Base-by-base conservation (phyloP, 2,797 vertebrate genomes). In the Megaceryle alcyon region DNA sequence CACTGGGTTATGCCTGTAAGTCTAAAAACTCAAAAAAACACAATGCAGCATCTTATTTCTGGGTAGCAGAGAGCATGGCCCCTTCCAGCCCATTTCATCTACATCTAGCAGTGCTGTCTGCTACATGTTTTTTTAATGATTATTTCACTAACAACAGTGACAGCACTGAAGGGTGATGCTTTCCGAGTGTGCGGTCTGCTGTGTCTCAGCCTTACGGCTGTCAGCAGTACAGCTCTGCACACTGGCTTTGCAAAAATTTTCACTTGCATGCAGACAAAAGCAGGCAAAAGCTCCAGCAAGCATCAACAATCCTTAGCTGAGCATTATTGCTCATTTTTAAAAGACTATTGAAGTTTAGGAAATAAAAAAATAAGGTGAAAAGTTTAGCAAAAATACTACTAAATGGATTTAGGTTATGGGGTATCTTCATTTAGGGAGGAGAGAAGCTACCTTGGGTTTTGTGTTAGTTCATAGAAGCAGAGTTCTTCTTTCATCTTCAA, bases 1-100 rank as follows among this genome's bases (percentile, higher is more conserved):
- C 68, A 9, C 37, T 41, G 72, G 28, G 25, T 21, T 18, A 5
- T 6, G 15, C 1, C 0, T 71, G 13, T 7, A 14, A 35, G 18
- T 35, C 59, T 65, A 2, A 61, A 79, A 83, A 44, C 39, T 19
- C 11, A 66, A 87, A 56, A 56, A 56, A 76, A 46, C 72, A 44
- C 46, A 9, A 4, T 10, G 11, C 14, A 10, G 31, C 54, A 23
- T 56, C 0, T 15, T 15, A 71, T 64, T 88, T 64, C 53, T 86
- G 35, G 43, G 13, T 51, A 44, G 25, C 31, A n/a, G 1, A 28
- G 76, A 65, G 37, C 17, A 6, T 7, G 14, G 31, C 20, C 31
- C 25, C 16, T 70, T 79, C 71, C 44, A 82, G 7, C 41, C 41
- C 54, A 3, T 15, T 71, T 37, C 78, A 41, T 14, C 46, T 49